Percentiles rank a stretch among this genome's conserved stretches.
phyloP scores from a whole-genome alignment of 2,888 invertebrate genomes.

The Lordiphosa andalusiaca region DNA sequence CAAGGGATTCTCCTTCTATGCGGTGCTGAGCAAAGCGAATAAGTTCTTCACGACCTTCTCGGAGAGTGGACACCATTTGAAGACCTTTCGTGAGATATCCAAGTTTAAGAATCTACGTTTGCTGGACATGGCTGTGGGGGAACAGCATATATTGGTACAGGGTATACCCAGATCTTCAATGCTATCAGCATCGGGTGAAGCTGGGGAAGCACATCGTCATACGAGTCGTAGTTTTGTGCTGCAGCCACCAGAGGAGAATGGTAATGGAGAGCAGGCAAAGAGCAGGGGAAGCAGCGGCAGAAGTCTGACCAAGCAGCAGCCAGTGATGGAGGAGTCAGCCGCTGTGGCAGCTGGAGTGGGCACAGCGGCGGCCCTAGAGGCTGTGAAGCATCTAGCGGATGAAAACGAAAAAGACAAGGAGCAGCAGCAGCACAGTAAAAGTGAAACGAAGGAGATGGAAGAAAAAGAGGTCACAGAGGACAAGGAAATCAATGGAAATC shows the following conservation, averaged over 20 bases:
- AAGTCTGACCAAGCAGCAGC: conserved; percentile 44
- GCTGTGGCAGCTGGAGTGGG: conserved; percentile 1
- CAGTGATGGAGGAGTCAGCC: conserved; percentile 32
- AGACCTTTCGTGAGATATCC: conserved; percentile 80
- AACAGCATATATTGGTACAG: conserved; percentile 78
- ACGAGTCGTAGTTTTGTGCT: conserved; percentile 70
- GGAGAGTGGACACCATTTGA: conserved; percentile 79
- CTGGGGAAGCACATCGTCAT: conserved; percentile 48
- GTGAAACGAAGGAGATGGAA: not conserved
- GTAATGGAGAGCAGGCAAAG: conserved; percentile 35
- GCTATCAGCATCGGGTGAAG: conserved; percentile 56
- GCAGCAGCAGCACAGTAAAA: not conserved
- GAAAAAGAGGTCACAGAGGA: not conserved
- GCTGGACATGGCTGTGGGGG: conserved; percentile 78
- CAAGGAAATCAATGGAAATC: not conserved
- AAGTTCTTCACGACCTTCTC: conserved; percentile 80
- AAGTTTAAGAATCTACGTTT: conserved; percentile 79
- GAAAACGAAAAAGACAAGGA: conserved; percentile 33
- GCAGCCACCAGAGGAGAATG: conserved; percentile 55
- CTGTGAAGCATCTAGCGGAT: conserved; percentile 53
- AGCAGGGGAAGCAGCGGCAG: conserved; percentile 39
- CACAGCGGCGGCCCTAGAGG: conserved; percentile 47
- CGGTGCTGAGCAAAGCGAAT: conserved; percentile 77
- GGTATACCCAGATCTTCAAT: conserved; percentile 76
- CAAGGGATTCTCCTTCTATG: conserved; percentile 78